phyloP scores from a whole-genome alignment of 35 echinoderm and acorn worm species.

The Patiria miniata region DNA sequence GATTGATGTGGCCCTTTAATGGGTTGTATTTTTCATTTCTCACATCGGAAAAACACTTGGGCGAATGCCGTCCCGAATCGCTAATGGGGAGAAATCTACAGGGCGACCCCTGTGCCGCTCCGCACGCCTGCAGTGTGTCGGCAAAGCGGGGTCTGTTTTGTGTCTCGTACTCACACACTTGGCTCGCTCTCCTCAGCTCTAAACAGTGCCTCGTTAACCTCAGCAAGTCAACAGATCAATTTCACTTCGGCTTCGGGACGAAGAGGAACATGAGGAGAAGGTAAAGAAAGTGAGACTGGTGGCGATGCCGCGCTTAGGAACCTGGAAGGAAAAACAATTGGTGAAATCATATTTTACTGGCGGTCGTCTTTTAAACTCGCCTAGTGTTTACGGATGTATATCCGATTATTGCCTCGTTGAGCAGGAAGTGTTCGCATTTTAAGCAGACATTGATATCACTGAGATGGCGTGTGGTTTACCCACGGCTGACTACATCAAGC shows the following conservation, averaged over 20 bases:
- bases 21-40: too few species aligned
- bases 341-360: not conserved
- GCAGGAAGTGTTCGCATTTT: not conserved
- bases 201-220: conserved; percentile 17
- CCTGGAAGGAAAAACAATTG: too few species aligned
- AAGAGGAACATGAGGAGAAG: not conserved
- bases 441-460: conserved; percentile 4
- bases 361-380: not conserved
- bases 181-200: not conserved
- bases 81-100: not conserved
- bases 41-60: conserved; percentile 11
- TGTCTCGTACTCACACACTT: not conserved
- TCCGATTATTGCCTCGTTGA: not conserved
- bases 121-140: not conserved
- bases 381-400: not conserved
- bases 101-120: not conserved
- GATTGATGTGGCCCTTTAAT: too few species aligned
- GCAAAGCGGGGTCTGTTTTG: not conserved
- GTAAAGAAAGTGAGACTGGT: too few species aligned
- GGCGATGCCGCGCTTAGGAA: too few species aligned
- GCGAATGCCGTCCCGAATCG: not conserved
- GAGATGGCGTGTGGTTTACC: not conserved
- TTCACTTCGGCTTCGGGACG: not conserved
- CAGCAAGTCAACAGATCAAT: not conserved
- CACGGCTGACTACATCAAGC: not conserved